Evolutionary conservation across 92 coral and sea anemone genomes (phyloP), one percentile per base, ranked within the genome.

Genomic region (Epizoanthus ramosus): DNA sequence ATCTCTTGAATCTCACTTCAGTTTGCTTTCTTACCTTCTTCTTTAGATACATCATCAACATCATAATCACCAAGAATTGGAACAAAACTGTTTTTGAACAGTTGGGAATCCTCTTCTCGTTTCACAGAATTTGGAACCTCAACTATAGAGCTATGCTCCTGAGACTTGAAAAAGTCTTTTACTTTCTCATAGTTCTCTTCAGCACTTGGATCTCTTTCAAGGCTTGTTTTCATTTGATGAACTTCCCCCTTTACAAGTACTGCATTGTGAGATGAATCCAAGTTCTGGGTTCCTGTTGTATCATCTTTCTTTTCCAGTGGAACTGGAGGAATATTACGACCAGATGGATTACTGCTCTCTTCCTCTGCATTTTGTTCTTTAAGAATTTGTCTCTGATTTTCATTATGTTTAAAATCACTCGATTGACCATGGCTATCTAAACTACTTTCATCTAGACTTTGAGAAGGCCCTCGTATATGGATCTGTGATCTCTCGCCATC

Each of bases 201-300:
- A 2, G 97, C 93, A 58, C 87, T 94, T 23, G 89, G 90, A 45
- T 94, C 96, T 79, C 92, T 97, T 50, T 90, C 93, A 16, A 94
- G 90, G 56, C 86, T 87, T 22, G 93, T 85, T 85, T 92, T 92
- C 7, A 91, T 88, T 71, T 89, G 90, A 64, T 92, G 85, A 9
- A 97, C 92, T 45, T 91, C 86, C 1, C 99, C 99, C 66, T 95
- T 95, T 12, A 97, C 93, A 94, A 97, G 92, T 22, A 97, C 95
- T 76, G 91, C 90, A 63, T 87, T 86, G 37, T 63, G 88, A 76
- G 77, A 52, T 17, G 83, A 47, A 66, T n/a, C 54, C n/a, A 33
- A n/a, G 17, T 22, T 71, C 80, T 43, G 57, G 2, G 33, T 17
- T 21, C 54, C 74, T 3, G 77, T 70, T 6, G 54, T 54, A 10